These are phyloP conservation scores for Patiria pectinifera DNA, from an alignment of 53 echinoderm and acorn worm genomes.

Conservation along the genomic window DNA sequence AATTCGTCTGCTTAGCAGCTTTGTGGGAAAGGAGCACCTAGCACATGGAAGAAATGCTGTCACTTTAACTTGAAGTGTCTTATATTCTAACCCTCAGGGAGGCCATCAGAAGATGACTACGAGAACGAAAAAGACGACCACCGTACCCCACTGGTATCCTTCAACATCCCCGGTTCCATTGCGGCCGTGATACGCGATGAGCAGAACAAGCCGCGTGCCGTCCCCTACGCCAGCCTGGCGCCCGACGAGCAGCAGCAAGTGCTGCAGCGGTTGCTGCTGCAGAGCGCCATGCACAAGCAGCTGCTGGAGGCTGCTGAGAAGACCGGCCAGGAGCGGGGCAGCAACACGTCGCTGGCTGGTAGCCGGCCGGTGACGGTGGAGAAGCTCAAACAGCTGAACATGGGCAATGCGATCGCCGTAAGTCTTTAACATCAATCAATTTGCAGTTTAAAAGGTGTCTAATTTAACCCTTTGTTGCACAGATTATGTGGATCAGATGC, in stretches of 20 bases:
- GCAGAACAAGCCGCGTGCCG: slow-evolving; percentile 88
- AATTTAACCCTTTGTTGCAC: too few relatives aligned
- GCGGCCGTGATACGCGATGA: slow-evolving; percentile 90
- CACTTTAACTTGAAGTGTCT: background rate
- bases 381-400: slow-evolving; percentile 64
- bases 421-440: slow-evolving; percentile 24
- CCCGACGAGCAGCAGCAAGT: slow-evolving; percentile 81
- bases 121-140: background rate
- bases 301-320: slow-evolving; percentile 60
- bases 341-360: slow-evolving; percentile 54
- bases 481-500: too few relatives aligned
- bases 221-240: slow-evolving; percentile 82
- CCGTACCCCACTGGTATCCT: slow-evolving; percentile 23
- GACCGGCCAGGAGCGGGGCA: slow-evolving; percentile 27
- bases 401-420: slow-evolving; percentile 86
- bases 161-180: slow-evolving; percentile 82
- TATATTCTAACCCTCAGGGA: slow-evolving; percentile 27
- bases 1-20: too few relatives aligned
- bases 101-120: slow-evolving; percentile 62
- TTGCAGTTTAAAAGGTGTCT: too few relatives aligned
- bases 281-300: slow-evolving; percentile 91
- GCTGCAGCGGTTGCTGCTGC: slow-evolving; percentile 85
- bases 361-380: slow-evolving; percentile 55
- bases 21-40: too few relatives aligned
- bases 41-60: background rate